Evolutionary conservation across 2,888 invertebrate species (phyloP).

Genomic region (Gasteruption jaculator): DNA sequence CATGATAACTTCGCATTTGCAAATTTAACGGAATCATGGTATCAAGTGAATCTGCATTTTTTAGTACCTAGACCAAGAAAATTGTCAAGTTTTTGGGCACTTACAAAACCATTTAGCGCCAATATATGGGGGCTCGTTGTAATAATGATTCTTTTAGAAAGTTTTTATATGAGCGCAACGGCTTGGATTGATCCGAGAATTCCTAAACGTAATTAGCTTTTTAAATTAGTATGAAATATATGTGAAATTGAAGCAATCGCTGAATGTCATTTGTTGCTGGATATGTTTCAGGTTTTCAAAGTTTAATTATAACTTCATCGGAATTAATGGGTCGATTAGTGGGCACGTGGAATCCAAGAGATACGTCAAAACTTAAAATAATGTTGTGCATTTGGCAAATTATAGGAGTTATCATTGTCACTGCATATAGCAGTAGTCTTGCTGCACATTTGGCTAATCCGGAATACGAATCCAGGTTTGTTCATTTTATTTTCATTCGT

Average conservation of each 20-base stretch:
- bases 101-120: conserved; percentile 35
- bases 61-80: conserved; percentile 43
- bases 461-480: conserved; percentile 38
- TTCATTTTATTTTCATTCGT: not conserved
- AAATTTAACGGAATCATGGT: conserved; percentile 37
- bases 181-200: conserved; percentile 32
- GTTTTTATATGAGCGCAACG: conserved; percentile 27
- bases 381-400: conserved; percentile 41
- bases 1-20: conserved; percentile 26
- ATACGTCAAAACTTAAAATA: conserved; percentile 25
- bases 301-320: conserved; percentile 29
- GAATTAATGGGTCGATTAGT: conserved; percentile 37
- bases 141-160: conserved; percentile 24
- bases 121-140: conserved; percentile 33
- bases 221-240: too few species aligned
- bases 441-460: conserved; percentile 38
- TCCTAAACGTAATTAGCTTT: conserved; percentile 29
- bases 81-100: conserved; percentile 38
- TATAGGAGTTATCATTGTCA: conserved; percentile 38
- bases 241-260: too few species aligned
- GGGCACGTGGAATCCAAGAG: conserved; percentile 31
- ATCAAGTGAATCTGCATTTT: conserved; percentile 33
- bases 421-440: conserved; percentile 41
- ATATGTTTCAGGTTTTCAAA: conserved; percentile 31
- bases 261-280: conserved; percentile 1